phyloP scores from a whole-genome alignment of 2,113 vertebrate genomes.

The Micronycteris hirsuta region DNA sequence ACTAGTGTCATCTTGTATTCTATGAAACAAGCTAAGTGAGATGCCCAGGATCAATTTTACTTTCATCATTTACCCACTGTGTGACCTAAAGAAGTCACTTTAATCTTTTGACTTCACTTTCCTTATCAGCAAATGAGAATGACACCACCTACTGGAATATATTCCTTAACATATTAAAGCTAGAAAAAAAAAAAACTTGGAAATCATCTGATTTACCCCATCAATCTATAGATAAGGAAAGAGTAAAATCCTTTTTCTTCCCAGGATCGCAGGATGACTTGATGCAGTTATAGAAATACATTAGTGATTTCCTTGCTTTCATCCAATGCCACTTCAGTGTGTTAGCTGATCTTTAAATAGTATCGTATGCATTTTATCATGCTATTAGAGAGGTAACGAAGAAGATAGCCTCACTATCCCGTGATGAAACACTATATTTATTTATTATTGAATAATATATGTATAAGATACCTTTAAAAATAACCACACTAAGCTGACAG shows the following conservation, averaged over 20 bases:
- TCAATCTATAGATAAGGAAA: neutral
- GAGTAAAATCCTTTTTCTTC: neutral
- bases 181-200: neutral
- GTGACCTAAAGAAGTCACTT: neutral
- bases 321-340: neutral
- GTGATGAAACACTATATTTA: neutral
- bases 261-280: neutral
- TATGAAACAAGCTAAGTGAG: neutral
- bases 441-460: neutral
- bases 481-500: neutral
- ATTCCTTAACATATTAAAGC: neutral
- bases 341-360: neutral
- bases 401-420: neutral
- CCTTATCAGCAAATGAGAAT: neutral
- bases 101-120: neutral
- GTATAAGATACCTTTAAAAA: neutral
- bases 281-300: conserved; percentile 3
- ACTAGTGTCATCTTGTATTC: neutral
- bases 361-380: neutral
- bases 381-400: neutral
- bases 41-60: neutral
- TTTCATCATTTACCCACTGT: neutral
- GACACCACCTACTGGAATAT: neutral
- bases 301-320: neutral
- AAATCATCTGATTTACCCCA: neutral